Evolutionary conservation across 2,888 invertebrate genomes (phyloP).

Genomic region (Cryptus viduatorius): DNA sequence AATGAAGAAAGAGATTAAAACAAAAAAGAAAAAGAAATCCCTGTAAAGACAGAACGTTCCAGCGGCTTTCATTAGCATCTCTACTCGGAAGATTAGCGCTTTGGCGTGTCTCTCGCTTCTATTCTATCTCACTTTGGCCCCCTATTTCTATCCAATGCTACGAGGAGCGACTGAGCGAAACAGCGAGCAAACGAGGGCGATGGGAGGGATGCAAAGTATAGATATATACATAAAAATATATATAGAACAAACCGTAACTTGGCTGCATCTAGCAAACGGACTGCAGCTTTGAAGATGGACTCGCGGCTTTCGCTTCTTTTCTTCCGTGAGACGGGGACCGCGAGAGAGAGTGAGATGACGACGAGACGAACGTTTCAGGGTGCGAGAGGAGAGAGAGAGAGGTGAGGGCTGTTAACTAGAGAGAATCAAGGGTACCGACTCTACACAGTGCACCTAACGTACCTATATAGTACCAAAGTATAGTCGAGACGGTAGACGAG

Average conservation of each 20-base stretch:
- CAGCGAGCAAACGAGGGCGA: constrained; percentile 51
- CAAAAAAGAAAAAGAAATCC: constrained; percentile 67
- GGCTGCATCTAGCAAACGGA: constrained; percentile 65
- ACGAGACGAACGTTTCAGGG: constrained; percentile 48
- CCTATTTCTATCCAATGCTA: constrained; percentile 50
- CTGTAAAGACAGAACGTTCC: constrained; percentile 66
- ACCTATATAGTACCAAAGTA: neutral
- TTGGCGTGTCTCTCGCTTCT: constrained; percentile 69
- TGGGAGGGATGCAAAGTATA: constrained; percentile 72
- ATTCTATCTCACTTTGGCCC: constrained; percentile 64
- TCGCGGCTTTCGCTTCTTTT: constrained; percentile 78
- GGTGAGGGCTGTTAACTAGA: constrained; percentile 42
- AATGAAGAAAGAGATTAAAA: constrained; percentile 69
- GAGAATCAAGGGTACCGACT: constrained; percentile 53
- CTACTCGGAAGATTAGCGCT: constrained; percentile 81
- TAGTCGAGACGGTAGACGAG: constrained; percentile 54
- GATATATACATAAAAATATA: neutral
- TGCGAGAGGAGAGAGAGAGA: constrained; percentile 10
- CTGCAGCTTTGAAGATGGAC: constrained; percentile 81
- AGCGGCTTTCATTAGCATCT: constrained; percentile 80
- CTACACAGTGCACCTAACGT: constrained; percentile 22
- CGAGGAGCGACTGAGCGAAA: constrained; percentile 54
- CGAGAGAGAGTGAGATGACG: constrained; percentile 44
- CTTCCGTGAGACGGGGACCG: constrained; percentile 48
- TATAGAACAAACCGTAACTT: constrained; percentile 17